Evolutionary conservation across 2,797 vertebrate species (phyloP), one percentile per base, ranked within the genome.

Genomic region (Melanotaenia trifasciata): DNA sequence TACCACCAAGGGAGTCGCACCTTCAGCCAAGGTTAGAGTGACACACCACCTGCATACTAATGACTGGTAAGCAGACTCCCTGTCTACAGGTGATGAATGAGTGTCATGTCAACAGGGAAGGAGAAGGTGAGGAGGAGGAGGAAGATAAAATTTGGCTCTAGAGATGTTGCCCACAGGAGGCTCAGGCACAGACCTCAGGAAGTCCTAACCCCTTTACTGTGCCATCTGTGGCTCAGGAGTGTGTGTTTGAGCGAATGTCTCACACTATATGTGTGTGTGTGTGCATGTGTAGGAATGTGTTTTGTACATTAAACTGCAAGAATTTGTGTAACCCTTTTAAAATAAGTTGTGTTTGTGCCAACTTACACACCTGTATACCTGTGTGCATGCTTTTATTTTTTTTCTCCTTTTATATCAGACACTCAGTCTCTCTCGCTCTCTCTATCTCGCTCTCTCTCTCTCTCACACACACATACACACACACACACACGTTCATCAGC

Each of bases 161-260:
- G 86, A 87, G 85, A 85, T 79, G 81, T 69, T 84, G 80, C 83
- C 87, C 67, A 74, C 86, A 87, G 87, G 87, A 86, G 53, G 74
- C 80, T 79, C 77, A 85, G 85, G 87, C 84, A 76, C 81, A 89
- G 87, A 89, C 91, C 90, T 90, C 89, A 88, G 89, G 90, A 89
- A 86, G 93, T 73, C 72, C 83, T 76, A 70, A 86, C 85, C 84
- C 87, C 57, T 89, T 86, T 85, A 83, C 84, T 84, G 80, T 26
- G 45, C 93, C 93, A 93, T 92, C 93, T 93, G 92, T 89, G 84
- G 83, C 85, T 84, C 81, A 5, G 66, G 72, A 64, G 67, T 80
- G 68, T 79, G 68, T 59, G 62, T 40, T 40, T 40, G 38, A 40
- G 13, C 14, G 3, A 40, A 40, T 14, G 3, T 14, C 38, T 14